phyloP scores from a whole-genome alignment of 2,888 invertebrate genomes.

The Hyalella azteca region DNA sequence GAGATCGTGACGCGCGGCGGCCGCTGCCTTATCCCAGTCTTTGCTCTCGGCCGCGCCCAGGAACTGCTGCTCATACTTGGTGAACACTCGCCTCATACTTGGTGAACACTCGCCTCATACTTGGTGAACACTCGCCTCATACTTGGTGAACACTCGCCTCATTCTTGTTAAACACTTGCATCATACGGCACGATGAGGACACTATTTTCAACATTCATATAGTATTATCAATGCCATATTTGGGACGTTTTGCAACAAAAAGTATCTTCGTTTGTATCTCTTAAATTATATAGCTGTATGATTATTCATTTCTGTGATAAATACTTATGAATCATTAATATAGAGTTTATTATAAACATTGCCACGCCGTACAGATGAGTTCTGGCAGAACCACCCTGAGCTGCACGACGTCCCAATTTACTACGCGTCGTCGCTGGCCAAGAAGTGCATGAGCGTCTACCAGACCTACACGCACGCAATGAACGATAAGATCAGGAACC shows the following conservation, averaged over 20 bases:
- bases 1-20: slow-evolving; percentile 98
- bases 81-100: too few species aligned
- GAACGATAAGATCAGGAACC: slow-evolving; percentile 95
- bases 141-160: too few species aligned
- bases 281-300: too few species aligned
- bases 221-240: not conserved
- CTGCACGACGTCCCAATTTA: slow-evolving; percentile 98
- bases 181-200: not conserved
- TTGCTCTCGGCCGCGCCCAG: slow-evolving; percentile 96
- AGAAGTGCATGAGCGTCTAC: slow-evolving; percentile 99
- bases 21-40: slow-evolving; percentile 96
- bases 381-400: slow-evolving; percentile 96
- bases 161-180: not conserved
- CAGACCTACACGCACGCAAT: slow-evolving; percentile 99
- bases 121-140: too few species aligned
- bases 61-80: slow-evolving; percentile 88
- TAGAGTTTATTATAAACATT: not conserved
- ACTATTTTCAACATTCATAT: not conserved
- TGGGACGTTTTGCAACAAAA: not conserved
- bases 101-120: too few species aligned
- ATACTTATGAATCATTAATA: too few species aligned
- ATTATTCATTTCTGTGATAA: too few species aligned
- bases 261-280: too few species aligned
- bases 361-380: slow-evolving; percentile 74
- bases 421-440: slow-evolving; percentile 97